Evolutionary conservation across 2,797 vertebrate genomes (phyloP).

Genomic region (Diplodus sargus): DNA sequence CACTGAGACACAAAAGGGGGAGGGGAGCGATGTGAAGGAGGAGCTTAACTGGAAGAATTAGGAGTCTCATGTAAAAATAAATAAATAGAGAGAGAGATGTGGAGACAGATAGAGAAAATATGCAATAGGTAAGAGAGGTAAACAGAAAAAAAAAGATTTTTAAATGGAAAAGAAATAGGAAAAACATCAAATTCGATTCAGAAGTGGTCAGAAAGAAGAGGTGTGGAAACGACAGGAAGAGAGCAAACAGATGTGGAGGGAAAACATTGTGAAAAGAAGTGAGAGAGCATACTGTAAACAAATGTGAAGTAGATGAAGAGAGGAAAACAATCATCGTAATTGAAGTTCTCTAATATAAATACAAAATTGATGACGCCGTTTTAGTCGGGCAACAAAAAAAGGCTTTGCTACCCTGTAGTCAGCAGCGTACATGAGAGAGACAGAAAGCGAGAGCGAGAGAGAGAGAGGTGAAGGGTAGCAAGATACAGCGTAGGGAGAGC

Average conservation of each 20-base stretch:
- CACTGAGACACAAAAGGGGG: slow-evolving; percentile 10
- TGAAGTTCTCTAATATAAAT: slow-evolving; percentile 22
- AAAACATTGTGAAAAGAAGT: not conserved
- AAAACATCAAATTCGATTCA: slow-evolving; percentile 1
- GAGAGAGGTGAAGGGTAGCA: slow-evolving; percentile 9
- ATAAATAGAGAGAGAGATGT: slow-evolving; percentile 4
- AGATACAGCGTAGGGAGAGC: slow-evolving; percentile 10
- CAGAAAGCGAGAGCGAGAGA: not conserved
- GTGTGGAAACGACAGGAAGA: not conserved
- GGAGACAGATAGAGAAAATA: slow-evolving; percentile 9
- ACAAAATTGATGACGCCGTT: slow-evolving; percentile 19
- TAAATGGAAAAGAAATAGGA: slow-evolving; percentile 14
- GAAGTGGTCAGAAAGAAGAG: not conserved
- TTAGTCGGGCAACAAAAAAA: slow-evolving; percentile 20
- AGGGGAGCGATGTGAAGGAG: not conserved
- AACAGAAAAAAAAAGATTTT: not conserved
- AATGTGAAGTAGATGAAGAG: slow-evolving; percentile 12
- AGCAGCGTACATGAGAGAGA: slow-evolving; percentile 5
- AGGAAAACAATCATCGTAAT: not conserved
- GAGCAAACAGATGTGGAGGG: not conserved
- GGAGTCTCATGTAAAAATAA: not conserved
- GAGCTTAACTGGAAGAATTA: not conserved
- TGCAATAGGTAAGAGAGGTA: not conserved
- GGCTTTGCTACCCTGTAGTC: not conserved
- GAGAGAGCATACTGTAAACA: not conserved